phyloP scores from a whole-genome alignment of 1,140 invertebrate genomes.

The Drosophila virilis region DNA sequence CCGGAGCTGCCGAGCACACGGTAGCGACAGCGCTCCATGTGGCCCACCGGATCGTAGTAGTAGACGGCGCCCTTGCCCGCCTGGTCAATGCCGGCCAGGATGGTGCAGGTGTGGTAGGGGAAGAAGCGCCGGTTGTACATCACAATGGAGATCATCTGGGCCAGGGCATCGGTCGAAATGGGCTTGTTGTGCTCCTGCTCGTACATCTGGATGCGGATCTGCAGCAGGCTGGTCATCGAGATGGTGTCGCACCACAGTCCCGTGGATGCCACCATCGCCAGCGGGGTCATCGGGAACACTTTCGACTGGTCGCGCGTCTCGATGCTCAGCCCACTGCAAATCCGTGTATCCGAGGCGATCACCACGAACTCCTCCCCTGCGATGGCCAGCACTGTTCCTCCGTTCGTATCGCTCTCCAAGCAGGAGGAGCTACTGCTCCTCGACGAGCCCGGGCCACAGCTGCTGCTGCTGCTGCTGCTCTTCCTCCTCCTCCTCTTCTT shows the following conservation, averaged over 20 bases:
- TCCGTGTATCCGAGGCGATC: not conserved
- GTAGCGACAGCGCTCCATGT: not conserved
- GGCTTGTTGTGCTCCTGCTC: not conserved
- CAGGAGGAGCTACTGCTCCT: too few species aligned
- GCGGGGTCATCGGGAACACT: not conserved
- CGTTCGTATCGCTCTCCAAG: not conserved
- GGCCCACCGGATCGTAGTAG: not conserved
- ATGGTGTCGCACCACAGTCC: not conserved
- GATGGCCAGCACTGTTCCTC: not conserved
- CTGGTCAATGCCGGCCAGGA: not conserved
- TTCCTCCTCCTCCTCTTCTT: too few species aligned
- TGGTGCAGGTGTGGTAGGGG: not conserved
- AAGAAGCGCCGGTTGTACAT: conserved; percentile 3
- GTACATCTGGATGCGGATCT: not conserved
- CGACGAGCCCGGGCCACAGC: too few species aligned
- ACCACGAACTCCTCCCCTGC: not conserved
- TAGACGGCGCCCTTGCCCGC: not conserved
- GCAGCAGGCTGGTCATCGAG: not conserved
- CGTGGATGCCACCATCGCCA: not conserved
- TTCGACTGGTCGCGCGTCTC: not conserved
- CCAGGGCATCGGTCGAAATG: not conserved
- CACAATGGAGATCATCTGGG: not conserved
- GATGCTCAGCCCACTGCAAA: not conserved
- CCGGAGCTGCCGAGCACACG: not conserved
- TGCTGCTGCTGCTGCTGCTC: too few species aligned